Evolutionary conservation across 2,797 vertebrate genomes (phyloP).

Genomic region (Labeo calbasu): DNA sequence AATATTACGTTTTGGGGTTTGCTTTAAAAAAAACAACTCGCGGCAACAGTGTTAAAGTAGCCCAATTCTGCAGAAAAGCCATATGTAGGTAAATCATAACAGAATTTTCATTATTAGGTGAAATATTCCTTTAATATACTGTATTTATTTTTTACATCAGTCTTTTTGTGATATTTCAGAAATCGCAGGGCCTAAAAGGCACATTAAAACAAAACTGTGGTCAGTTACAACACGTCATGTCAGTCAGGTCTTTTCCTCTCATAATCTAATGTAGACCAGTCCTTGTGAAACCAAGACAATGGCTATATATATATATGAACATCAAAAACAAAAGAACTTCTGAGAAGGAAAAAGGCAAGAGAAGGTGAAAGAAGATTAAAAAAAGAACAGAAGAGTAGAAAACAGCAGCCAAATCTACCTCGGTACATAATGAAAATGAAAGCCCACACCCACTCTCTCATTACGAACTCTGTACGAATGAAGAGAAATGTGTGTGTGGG

Average conservation of each 20-base stretch:
- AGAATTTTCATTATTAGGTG: too few species aligned
- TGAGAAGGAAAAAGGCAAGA: neutral
- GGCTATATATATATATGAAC: neutral
- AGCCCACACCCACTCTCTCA: conserved; percentile 57
- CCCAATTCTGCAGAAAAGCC: too few species aligned
- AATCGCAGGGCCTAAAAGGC: too few species aligned
- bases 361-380: conserved; percentile 11
- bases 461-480: conserved; percentile 50
- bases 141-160: too few species aligned
- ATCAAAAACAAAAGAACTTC: conserved; percentile 1
- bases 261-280: neutral
- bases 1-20: too few species aligned
- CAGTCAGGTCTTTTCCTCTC: neutral
- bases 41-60: too few species aligned
- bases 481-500: conserved; percentile 62
- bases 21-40: too few species aligned
- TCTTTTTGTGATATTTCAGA: too few species aligned
- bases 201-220: too few species aligned
- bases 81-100: too few species aligned
- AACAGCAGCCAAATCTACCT: conserved; percentile 50
- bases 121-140: too few species aligned
- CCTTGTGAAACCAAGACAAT: neutral
- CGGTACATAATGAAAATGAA: conserved; percentile 52
- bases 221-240: too few species aligned
- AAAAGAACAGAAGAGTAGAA: conserved; percentile 42